Evolutionary conservation across 2,888 invertebrate genomes (phyloP).

Genomic region (Xanthorhoe spadicearia): DNA sequence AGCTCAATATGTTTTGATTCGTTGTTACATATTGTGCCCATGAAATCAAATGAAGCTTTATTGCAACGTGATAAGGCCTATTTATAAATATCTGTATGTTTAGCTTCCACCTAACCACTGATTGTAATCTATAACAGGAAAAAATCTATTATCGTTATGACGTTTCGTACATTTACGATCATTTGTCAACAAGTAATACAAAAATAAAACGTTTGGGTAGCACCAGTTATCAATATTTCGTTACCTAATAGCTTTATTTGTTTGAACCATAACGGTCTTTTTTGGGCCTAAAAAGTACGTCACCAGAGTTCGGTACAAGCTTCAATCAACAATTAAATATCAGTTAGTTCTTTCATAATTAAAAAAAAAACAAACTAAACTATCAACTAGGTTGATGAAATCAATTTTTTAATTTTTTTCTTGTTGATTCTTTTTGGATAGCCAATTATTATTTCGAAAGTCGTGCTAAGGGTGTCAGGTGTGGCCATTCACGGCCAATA

Average conservation of each 20-base stretch:
- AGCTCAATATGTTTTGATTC: neutral
- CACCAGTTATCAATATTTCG: neutral
- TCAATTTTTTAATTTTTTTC: no score
- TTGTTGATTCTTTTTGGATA: no score
- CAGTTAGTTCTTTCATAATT: no score
- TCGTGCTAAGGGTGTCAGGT: neutral
- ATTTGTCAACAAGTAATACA: constrained; percentile 46
- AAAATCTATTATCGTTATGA: constrained; percentile 43
- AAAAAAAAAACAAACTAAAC: no score
- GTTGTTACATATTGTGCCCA: neutral
- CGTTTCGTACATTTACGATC: constrained; percentile 43
- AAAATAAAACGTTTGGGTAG: constrained; percentile 12
- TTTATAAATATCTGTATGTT: neutral
- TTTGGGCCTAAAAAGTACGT: no score
- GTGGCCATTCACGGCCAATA: constrained; percentile 22
- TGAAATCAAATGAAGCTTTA: neutral
- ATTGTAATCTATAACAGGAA: constrained; percentile 59
- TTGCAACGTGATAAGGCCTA: neutral
- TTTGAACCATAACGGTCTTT: no score
- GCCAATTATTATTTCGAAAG: neutral
- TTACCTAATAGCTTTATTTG: no score
- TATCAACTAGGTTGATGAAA: no score
- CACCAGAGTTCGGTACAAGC: no score
- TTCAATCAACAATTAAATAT: no score
- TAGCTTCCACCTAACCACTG: constrained; percentile 43